Base-by-base conservation (phyloP, 2,888 invertebrate species). In the Furcula furcula region DNA sequence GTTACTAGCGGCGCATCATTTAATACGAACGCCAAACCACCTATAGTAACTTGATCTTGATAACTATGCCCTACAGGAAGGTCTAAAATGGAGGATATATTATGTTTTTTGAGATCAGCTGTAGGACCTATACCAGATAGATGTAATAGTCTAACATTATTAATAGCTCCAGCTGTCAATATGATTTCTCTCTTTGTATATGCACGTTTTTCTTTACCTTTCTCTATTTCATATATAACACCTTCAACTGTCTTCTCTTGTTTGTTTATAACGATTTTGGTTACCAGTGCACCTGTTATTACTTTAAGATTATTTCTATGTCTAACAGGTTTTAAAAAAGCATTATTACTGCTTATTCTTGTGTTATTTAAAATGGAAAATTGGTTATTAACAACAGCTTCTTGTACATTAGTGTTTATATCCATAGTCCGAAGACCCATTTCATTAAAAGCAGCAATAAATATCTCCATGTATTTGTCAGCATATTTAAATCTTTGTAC, bases 11-110 rank as follows among this genome's bases (percentile, higher is more conserved):
- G 49, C 3, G 81, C 73, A 25, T 88, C 86, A 29, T 61, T 76
- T 3, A 89, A 40, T 7, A 66, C 55, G 44, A 89, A 88, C 0
- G 89, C 74, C 32, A 89, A 60, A 11, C 89, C 89, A 7, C 87
- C 87, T 13, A 78, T 79, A 1, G 83, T 76, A 0, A 89, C 85
- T 55, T 89, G 89, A 50, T 89, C 89, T 67, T 82, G 85, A 55
- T 86, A 89, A 46, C 84, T 80, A 4, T 65, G 42, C 1, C 89
- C 89, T 1, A 89, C 87, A 2, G 88, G 89, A 9, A 86, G 65
- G 33, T 86, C 70, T 0, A 75, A 41, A 7, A 82, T 34, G 1
- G 65, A 44, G 7, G 77, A 75, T 14, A 88, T 78, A 33, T 87
- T 87, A 33, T 73, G 65, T 46, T 79, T 86, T 34, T 68, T 70